phyloP scores from a whole-genome alignment of 2,888 invertebrate genomes.

The Tipula vernalis region DNA sequence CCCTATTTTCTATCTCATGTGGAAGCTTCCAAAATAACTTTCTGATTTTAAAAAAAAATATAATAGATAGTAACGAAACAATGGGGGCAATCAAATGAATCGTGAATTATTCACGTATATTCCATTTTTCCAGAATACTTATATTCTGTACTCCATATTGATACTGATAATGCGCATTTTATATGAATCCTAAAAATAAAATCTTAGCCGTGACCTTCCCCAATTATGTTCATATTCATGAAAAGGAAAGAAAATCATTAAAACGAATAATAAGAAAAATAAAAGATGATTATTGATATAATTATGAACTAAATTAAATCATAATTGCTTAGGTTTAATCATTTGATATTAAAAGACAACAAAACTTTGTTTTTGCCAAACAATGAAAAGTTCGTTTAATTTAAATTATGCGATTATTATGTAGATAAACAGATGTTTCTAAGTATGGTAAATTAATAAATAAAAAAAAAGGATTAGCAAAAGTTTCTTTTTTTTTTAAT shows the following conservation, averaged over 20 bases:
- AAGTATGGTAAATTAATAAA: not conserved
- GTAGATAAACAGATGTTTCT: not conserved
- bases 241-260: not conserved
- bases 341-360: not conserved
- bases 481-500: not conserved
- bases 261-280: not conserved
- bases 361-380: not conserved
- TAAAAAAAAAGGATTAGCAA: not conserved
- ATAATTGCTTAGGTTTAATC: not conserved
- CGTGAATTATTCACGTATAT: no score
- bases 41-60: no score
- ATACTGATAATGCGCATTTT: no score
- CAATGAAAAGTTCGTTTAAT: not conserved
- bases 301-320: not conserved
- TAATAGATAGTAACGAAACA: no score
- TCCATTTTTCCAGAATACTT: no score
- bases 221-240: no score
- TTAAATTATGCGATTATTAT: constrained; percentile 4
- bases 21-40: no score
- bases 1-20: no score
- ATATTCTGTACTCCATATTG: no score
- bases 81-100: no score
- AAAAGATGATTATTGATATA: not conserved
- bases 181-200: no score
- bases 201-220: no score